Conservation (phyloP, 1,140 invertebrate species). For the Tetramorium parvispinum region DNA sequence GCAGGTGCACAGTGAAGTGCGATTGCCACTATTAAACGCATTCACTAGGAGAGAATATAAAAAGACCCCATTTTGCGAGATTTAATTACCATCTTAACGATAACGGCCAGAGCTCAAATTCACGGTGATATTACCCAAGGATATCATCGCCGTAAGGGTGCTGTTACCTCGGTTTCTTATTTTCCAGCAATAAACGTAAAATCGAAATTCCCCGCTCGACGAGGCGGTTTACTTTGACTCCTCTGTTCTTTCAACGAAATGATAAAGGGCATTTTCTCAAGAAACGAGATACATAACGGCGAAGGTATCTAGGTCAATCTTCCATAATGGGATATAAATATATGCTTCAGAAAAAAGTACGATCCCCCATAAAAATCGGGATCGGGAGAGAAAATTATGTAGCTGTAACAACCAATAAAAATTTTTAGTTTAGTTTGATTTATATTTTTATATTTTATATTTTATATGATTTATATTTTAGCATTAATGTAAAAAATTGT, state of each 20-base stretch:
- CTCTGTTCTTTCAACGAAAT: conserved; percentile 9
- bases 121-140: background rate
- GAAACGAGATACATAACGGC: conserved; percentile 12
- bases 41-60: conserved; percentile 21
- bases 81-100: conserved; percentile 51
- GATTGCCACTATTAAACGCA: conserved; percentile 2
- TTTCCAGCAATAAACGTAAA: conserved; percentile 48
- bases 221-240: conserved; percentile 9
- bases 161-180: conserved; percentile 27
- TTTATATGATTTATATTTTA: no score
- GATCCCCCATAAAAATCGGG: background rate
- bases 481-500: background rate
- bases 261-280: conserved; percentile 15
- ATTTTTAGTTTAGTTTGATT: background rate
- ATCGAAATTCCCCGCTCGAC: conserved; percentile 29
- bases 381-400: background rate
- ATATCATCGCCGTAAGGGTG: background rate
- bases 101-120: conserved; percentile 27
- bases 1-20: background rate
- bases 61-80: conserved; percentile 14
- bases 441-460: no score
- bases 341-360: background rate
- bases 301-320: conserved; percentile 39
- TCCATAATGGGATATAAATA: conserved; percentile 17
- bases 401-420: background rate